A percentile compares a stretch with the other conserved stretches of the same genome.
These are phyloP conservation scores for Marmota monax DNA, from an alignment of 2,113 vertebrate genomes.

Conservation along the genomic window DNA sequence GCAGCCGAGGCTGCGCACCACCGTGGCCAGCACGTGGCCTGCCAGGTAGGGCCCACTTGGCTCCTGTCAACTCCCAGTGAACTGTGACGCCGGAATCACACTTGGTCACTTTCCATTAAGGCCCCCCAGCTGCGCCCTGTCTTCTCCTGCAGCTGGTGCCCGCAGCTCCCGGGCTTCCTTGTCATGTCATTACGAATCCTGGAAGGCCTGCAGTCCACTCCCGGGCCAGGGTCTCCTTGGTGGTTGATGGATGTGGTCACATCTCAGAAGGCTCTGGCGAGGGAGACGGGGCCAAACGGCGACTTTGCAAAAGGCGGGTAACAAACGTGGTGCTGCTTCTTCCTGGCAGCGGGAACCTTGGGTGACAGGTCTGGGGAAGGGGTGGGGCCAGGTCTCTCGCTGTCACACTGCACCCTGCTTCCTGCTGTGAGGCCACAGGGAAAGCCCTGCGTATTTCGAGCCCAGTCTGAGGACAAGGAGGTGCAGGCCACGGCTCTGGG, in stretches of 20 bases:
- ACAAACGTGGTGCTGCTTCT: fast-evolving
- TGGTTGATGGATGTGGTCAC: fast-evolving
- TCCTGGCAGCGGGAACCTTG: neutral
- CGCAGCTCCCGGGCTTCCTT: neutral
- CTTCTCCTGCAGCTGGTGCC: neutral
- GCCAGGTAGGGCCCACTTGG: fast-evolving
- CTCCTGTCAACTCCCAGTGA: neutral
- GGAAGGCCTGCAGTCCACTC: neutral
- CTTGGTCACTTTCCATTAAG: no score
- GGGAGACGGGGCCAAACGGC: neutral
- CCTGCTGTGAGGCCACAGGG: neutral
- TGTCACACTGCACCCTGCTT: neutral
- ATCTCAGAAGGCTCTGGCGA: neutral
- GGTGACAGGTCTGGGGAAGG: no score
- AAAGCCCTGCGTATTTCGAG: neutral
- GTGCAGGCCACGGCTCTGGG: neutral
- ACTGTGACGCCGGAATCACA: neutral
- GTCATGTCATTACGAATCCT: neutral
- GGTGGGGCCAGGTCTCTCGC: no score
- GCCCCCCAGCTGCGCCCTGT: neutral
- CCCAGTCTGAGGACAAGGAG: fast-evolving
- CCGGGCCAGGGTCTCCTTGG: neutral
- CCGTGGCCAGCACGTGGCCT: no score
- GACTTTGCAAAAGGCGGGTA: neutral
- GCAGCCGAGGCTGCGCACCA: neutral